phyloP scores from a whole-genome alignment of 2,113 vertebrate species.

The Empidonax traillii region DNA sequence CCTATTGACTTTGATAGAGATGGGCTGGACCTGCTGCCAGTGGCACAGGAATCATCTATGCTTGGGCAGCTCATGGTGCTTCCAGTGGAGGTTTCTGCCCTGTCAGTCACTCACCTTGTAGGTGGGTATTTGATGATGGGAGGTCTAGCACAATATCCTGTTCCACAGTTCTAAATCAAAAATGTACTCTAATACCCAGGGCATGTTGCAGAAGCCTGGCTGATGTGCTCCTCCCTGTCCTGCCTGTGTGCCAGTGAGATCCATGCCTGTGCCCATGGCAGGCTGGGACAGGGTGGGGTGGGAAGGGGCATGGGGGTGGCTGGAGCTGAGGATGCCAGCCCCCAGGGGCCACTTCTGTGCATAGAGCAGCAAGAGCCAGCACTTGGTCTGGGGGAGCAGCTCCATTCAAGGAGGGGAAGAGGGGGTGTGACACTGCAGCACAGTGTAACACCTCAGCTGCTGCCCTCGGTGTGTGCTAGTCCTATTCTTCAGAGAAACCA shows the following conservation, averaged over 20 bases:
- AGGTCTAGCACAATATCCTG: neutral
- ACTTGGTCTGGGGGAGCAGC: fast-evolving
- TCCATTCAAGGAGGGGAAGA: fast-evolving
- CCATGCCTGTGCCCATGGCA: fast-evolving
- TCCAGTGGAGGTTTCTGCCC: neutral
- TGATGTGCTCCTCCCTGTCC: fast-evolving
- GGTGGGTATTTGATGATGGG: fast-evolving
- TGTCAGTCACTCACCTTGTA: neutral
- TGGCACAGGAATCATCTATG: fast-evolving
- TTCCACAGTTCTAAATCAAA: neutral
- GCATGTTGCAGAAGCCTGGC: fast-evolving
- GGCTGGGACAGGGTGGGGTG: neutral
- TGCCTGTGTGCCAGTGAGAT: neutral
- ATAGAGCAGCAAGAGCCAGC: neutral
- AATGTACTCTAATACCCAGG: neutral
- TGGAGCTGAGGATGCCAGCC: neutral
- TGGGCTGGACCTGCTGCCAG: neutral
- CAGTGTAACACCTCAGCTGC: no score
- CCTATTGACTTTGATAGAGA: neutral
- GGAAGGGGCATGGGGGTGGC: neutral
- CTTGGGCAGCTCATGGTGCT: fast-evolving
- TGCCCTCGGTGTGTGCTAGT: neutral
- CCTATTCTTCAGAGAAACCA: neutral
- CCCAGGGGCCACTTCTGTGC: neutral
- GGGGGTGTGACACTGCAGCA: fast-evolving